A percentile compares a stretch with the other conserved stretches of the same genome.
These are phyloP conservation scores for Sebastes itinus DNA, from an alignment of 2,797 vertebrate genomes.

Conservation along the genomic window DNA sequence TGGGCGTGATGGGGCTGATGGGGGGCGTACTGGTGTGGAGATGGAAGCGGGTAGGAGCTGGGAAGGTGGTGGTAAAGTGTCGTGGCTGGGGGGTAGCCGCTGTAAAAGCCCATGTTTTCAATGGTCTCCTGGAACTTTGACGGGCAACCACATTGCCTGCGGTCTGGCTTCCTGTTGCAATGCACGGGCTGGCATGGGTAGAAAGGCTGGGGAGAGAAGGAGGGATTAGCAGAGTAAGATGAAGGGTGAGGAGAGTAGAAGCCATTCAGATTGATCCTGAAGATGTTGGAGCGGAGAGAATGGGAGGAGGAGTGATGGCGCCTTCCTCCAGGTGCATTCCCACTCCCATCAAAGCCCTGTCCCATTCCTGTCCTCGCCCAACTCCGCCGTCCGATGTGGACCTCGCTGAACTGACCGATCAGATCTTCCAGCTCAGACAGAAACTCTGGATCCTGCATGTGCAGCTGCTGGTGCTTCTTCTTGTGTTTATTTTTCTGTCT, in stretches of 20 bases:
- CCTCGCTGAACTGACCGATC: conserved; percentile 88
- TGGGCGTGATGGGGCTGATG: conserved; percentile 92
- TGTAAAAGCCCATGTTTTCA: conserved; percentile 93
- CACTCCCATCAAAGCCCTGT: conserved; percentile 63
- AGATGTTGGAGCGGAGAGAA: conserved; percentile 93
- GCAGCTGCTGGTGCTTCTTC: conserved; percentile 95
- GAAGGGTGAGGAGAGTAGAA: conserved; percentile 94
- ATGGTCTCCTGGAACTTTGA: conserved; percentile 82
- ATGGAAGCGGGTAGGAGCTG: conserved; percentile 87
- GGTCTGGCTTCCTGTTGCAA: conserved; percentile 92
- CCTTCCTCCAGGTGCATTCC: conserved; percentile 62
- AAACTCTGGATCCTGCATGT: conserved; percentile 93
- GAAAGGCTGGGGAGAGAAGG: conserved; percentile 86
- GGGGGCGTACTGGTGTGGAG: conserved; percentile 84
- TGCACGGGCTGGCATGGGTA: conserved; percentile 93
- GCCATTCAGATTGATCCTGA: conserved; percentile 96
- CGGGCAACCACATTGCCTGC: conserved; percentile 86
- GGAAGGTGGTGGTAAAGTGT: conserved; percentile 90
- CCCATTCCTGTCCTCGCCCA: conserved; percentile 63
- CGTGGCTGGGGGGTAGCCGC: conserved; percentile 87
- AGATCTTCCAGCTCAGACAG: conserved; percentile 93
- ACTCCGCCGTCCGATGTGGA: conserved; percentile 91
- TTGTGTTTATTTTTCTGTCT: conserved; percentile 94
- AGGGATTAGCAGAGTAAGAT: conserved; percentile 59
- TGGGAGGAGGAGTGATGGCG: conserved; percentile 78